phyloP scores from a whole-genome alignment of 2,888 invertebrate genomes.

The Rhodophaea formosa region DNA sequence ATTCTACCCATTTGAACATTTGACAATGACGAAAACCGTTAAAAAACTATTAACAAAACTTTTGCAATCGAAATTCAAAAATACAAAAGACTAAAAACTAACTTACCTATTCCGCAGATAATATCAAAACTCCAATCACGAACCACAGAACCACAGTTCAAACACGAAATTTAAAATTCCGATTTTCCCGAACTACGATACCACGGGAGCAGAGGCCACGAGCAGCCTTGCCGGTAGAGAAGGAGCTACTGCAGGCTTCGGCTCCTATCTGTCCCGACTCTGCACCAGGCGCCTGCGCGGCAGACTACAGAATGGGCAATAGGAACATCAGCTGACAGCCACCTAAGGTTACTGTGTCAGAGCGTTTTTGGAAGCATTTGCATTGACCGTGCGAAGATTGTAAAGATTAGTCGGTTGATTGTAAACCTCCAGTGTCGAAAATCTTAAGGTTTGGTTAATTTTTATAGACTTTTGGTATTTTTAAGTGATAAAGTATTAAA shows the following conservation, averaged over 20 bases:
- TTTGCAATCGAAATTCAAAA: background rate
- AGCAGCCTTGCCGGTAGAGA: constrained; percentile 35
- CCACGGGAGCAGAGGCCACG: constrained; percentile 24
- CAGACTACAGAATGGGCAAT: constrained; percentile 38
- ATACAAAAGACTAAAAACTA: background rate
- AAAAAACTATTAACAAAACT: background rate
- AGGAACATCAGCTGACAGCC: constrained; percentile 64
- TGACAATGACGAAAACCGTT: too few relatives aligned
- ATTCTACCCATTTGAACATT: too few relatives aligned
- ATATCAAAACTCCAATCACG: background rate
- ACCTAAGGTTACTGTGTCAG: constrained; percentile 74
- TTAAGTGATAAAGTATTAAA: too few relatives aligned
- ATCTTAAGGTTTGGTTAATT: too few relatives aligned
- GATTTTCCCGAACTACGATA: constrained; percentile 2
- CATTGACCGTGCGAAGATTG: background rate
- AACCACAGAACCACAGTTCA: constrained; percentile 5
- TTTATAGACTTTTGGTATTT: too few relatives aligned
- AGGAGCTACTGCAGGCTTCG: constrained; percentile 50
- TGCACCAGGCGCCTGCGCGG: constrained; percentile 66
- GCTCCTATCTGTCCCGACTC: constrained; percentile 54
- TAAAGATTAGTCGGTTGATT: too few relatives aligned
- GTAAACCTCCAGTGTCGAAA: too few relatives aligned
- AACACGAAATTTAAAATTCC: constrained; percentile 9
- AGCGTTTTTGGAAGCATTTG: constrained; percentile 33
- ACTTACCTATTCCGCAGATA: background rate